These are phyloP conservation scores for Globodera ellingtonae DNA, from an alignment of 1,140 invertebrate species.

Conservation along the genomic window DNA sequence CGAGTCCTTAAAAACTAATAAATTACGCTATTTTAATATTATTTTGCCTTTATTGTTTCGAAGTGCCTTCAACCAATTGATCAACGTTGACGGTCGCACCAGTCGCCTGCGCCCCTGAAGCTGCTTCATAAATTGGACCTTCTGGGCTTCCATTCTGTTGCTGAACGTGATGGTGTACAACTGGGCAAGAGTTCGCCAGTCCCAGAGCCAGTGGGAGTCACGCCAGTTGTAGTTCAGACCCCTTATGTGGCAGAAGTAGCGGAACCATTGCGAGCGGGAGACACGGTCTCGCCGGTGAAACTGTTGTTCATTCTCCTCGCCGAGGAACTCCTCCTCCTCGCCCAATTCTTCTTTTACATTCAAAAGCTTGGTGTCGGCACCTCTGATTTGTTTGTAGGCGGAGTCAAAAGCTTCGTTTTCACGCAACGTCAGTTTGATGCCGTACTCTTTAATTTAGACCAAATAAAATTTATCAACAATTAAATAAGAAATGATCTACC, in stretches of 20 bases:
- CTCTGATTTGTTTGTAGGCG: not conserved
- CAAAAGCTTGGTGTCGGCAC: not conserved
- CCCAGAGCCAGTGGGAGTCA: constrained; percentile 2
- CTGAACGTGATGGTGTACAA: constrained; percentile 5
- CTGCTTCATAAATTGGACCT: constrained; percentile 2
- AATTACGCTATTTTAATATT: not conserved
- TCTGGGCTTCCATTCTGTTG: constrained; percentile 5
- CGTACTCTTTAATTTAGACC: not conserved
- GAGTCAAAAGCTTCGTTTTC: not conserved
- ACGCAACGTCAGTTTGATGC: not conserved
- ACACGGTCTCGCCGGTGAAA: not conserved
- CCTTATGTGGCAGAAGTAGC: not conserved
- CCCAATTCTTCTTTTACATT: not conserved
- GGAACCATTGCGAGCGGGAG: constrained; percentile 6
- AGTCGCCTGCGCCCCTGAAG: not conserved
- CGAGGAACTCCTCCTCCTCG: not conserved
- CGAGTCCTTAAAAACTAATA: not conserved
- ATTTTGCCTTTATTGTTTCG: not conserved
- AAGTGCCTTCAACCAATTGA: not conserved
- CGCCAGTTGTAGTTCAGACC: not conserved
- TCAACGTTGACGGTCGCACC: not conserved
- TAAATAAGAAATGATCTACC: not conserved
- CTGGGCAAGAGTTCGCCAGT: not conserved
- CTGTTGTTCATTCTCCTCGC: not conserved
- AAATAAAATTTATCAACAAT: not conserved